Evolutionary conservation across 2,113 vertebrate species (phyloP).

Genomic region (Charadrius vociferus): DNA sequence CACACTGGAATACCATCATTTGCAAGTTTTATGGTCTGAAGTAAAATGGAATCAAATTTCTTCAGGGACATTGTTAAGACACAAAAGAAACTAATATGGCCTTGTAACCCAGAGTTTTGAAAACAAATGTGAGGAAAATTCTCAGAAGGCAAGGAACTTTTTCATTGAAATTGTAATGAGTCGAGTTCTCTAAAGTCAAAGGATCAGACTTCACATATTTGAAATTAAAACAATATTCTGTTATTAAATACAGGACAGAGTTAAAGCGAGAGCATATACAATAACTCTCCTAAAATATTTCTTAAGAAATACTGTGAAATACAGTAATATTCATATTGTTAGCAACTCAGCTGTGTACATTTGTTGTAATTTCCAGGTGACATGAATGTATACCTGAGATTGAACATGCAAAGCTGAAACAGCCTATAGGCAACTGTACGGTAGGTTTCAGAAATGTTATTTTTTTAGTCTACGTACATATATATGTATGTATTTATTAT

Average conservation of each 20-base stretch:
- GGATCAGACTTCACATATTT: not conserved
- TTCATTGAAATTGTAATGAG: not conserved
- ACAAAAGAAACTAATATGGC: not conserved
- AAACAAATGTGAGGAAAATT: not conserved
- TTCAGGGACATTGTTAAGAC: not conserved
- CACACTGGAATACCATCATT: not conserved
- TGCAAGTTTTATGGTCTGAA: not conserved
- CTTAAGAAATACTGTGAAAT: not conserved
- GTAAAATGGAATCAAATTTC: not conserved
- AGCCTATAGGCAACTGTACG: not conserved
- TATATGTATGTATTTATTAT: not conserved
- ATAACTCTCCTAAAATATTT: not conserved
- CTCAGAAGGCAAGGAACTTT: not conserved
- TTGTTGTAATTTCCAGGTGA: not conserved
- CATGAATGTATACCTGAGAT: not conserved
- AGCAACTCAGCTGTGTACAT: not conserved
- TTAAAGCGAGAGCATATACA: not conserved
- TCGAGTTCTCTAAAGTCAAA: not conserved
- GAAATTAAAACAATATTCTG: not conserved
- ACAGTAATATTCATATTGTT: not conserved
- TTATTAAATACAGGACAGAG: not conserved
- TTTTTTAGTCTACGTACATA: not conserved
- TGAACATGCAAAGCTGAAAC: not conserved
- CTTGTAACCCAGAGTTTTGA: not conserved
- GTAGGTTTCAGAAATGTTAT: not conserved